Evolutionary conservation across 2,113 vertebrate genomes (phyloP).

Genomic region (Prinia subflava): DNA sequence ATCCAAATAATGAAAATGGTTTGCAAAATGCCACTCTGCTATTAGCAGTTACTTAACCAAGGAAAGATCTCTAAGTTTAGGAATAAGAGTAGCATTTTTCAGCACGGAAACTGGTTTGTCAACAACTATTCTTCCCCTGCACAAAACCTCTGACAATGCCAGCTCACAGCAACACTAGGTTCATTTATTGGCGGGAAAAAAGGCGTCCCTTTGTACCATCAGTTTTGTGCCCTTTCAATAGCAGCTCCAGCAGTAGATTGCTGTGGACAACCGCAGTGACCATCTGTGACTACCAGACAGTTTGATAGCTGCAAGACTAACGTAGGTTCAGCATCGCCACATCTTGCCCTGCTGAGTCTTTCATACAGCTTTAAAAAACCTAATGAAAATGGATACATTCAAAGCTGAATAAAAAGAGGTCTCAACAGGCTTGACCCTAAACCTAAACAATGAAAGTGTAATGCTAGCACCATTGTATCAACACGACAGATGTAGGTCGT

Average conservation of each 20-base stretch:
- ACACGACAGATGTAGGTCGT: slow-evolving; percentile 48
- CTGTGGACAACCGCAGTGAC: slow-evolving; percentile 11
- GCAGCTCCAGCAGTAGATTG: not conserved
- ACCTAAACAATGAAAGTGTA: slow-evolving; percentile 48
- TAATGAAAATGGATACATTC: slow-evolving; percentile 64
- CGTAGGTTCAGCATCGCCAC: not conserved
- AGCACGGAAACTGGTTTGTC: slow-evolving; percentile 44
- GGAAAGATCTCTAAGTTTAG: slow-evolving; percentile 5
- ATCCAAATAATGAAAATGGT: not conserved
- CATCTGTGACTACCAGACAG: slow-evolving; percentile 27
- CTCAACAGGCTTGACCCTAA: slow-evolving; percentile 49
- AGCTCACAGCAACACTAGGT: slow-evolving; percentile 29
- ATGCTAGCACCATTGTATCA: not conserved
- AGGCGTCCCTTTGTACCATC: slow-evolving; percentile 19
- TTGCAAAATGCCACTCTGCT: slow-evolving; percentile 20
- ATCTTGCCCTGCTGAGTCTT: slow-evolving; percentile 38
- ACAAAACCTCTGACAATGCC: slow-evolving; percentile 9
- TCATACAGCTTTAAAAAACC: slow-evolving; percentile 55
- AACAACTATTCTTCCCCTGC: slow-evolving; percentile 38
- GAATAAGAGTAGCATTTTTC: slow-evolving; percentile 27
- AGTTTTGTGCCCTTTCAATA: slow-evolving; percentile 48
- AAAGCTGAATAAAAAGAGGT: slow-evolving; percentile 47
- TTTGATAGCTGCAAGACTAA: not conserved
- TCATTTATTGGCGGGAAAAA: slow-evolving; percentile 21
- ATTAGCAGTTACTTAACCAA: slow-evolving; percentile 41